A percentile compares a stretch with the other conserved stretches of the same genome.
phyloP scores from a whole-genome alignment of 2,888 invertebrate species.

The Agrochola lychnidis region DNA sequence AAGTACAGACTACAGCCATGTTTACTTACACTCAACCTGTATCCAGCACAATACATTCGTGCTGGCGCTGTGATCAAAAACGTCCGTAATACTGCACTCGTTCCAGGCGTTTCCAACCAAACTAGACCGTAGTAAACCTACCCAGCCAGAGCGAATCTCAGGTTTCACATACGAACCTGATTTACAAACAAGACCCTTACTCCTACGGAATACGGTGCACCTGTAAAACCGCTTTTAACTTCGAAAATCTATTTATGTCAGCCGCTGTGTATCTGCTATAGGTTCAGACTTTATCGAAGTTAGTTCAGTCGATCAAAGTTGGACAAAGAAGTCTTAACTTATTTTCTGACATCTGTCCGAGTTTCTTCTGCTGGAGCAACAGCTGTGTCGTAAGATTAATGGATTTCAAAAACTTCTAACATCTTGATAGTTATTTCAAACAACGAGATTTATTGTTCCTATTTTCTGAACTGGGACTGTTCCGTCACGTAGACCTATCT shows the following conservation, averaged over 20 bases:
- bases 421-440: conserved; percentile 48
- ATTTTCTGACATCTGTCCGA: conserved; percentile 47
- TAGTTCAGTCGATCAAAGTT: conserved; percentile 59
- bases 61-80: conserved; percentile 50
- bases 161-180: conserved; percentile 66
- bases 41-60: conserved; percentile 42
- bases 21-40: conserved; percentile 35
- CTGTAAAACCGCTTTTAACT: conserved; percentile 45
- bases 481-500: neutral
- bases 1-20: conserved; percentile 15
- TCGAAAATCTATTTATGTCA: conserved; percentile 54
- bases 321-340: conserved; percentile 47
- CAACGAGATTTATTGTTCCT: conserved; percentile 32
- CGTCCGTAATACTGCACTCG: conserved; percentile 43
- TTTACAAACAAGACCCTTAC: conserved; percentile 54
- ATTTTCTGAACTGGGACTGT: conserved; percentile 10
- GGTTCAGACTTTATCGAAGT: conserved; percentile 51
- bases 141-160: conserved; percentile 61
- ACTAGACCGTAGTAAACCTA: conserved; percentile 61
- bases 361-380: conserved; percentile 36
- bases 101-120: conserved; percentile 56
- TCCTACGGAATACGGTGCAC: conserved; percentile 47
- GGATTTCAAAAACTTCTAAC: conserved; percentile 26
- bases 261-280: conserved; percentile 34
- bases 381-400: conserved; percentile 50